Evolutionary conservation across 2,113 vertebrate genomes (phyloP).

Genomic region (Cavia aperea): DNA sequence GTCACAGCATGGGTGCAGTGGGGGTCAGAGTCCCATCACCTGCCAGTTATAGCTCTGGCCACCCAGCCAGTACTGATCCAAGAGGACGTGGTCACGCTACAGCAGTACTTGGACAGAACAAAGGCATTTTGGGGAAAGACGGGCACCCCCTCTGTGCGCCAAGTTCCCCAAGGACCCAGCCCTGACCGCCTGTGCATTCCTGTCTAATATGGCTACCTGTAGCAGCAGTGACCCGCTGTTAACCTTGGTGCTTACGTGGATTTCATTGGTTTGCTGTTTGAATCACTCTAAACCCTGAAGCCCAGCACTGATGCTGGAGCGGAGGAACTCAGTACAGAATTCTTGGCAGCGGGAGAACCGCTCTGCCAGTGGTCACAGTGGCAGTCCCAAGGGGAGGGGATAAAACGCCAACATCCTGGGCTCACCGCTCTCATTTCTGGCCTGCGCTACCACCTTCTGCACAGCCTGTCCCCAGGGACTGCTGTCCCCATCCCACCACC

Average conservation of each 20-base stretch:
- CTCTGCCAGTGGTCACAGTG: not conserved
- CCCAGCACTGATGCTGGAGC: not conserved
- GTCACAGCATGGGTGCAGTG: not conserved
- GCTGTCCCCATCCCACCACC: not conserved
- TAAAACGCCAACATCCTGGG: not conserved
- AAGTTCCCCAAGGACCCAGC: not conserved
- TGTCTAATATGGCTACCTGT: not conserved
- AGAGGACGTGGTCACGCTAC: not conserved
- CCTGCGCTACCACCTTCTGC: not conserved
- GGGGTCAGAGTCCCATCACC: not conserved
- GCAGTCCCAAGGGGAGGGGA: not conserved
- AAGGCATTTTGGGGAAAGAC: not conserved
- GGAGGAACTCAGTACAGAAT: not conserved
- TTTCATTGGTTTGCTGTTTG: not conserved
- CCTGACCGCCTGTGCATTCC: not conserved
- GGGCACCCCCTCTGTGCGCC: not conserved
- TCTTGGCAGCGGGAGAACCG: not conserved
- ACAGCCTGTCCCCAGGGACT: not conserved
- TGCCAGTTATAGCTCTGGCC: not conserved
- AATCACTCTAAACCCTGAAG: not conserved
- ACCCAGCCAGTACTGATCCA: not conserved
- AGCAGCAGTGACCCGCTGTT: not conserved
- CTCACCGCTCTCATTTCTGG: not conserved
- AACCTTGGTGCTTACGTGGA: not conserved
- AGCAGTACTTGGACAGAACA: not conserved